Percentiles rank a stretch among this genome's conserved stretches.
Conservation (phyloP, 2,888 invertebrate genomes). For the Drosophila anomalipes region DNA sequence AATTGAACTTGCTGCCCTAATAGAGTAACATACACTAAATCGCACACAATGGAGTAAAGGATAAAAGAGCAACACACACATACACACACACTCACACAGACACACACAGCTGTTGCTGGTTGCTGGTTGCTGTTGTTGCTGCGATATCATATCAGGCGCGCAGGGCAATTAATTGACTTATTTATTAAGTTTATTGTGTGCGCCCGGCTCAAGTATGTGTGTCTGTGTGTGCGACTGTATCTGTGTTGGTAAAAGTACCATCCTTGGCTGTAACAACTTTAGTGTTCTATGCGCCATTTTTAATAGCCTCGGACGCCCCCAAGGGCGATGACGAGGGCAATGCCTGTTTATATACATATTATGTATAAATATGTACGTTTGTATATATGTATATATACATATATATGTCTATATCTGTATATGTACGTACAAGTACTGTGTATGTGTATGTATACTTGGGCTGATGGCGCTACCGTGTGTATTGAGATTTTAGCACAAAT, state of each 20-base stretch:
- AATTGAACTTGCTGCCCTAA: conserved; percentile 72
- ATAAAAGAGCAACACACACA: conserved; percentile 8
- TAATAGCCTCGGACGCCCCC: conserved; percentile 77
- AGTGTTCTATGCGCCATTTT: conserved; percentile 74
- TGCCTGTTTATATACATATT: conserved; percentile 50
- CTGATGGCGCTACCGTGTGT: conserved; percentile 48
- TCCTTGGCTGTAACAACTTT: conserved; percentile 72
- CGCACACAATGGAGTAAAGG: conserved; percentile 4
- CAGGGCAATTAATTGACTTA: conserved; percentile 78
- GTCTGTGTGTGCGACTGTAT: conserved; percentile 3
- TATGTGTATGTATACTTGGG: conserved; percentile 6
- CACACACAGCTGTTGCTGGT: conserved; percentile 51
- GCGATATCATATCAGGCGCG: conserved; percentile 67
- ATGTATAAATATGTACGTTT: conserved; percentile 12
- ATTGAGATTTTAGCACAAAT: conserved; percentile 77
- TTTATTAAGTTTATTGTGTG: conserved; percentile 81
- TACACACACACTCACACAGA: background rate
- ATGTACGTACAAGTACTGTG: background rate
- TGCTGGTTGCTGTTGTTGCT: conserved; percentile 50
- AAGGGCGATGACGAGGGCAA: conserved; percentile 63
- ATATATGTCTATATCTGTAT: conserved; percentile 7
- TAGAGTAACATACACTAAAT: conserved; percentile 50
- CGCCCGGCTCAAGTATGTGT: conserved; percentile 30
- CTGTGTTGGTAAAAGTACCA: conserved; percentile 50
- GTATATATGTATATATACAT: background rate